phyloP scores from a whole-genome alignment of 2,888 invertebrate species.

The Tanytarsus gracilentus region DNA sequence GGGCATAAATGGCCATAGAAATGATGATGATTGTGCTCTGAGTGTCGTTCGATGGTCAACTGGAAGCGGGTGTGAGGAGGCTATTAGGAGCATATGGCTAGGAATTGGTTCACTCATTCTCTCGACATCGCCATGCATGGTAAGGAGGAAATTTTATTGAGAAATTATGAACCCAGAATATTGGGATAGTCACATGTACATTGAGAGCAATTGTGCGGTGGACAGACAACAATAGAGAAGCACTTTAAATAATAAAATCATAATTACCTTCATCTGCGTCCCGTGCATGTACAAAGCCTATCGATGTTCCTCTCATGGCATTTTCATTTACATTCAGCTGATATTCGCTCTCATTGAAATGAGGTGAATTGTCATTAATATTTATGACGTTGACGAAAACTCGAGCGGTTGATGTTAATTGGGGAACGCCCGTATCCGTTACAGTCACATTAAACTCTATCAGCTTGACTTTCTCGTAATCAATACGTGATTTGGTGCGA shows the following conservation, averaged over 20 bases:
- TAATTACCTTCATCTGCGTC: constrained; percentile 66
- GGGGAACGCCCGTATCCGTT: constrained; percentile 79
- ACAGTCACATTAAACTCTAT: constrained; percentile 73
- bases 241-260: constrained; percentile 19
- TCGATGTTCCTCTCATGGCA: constrained; percentile 59
- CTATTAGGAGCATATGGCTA: constrained; percentile 19
- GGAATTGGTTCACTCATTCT: too few species aligned
- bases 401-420: constrained; percentile 65
- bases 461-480: constrained; percentile 69
- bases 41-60: too few species aligned
- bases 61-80: too few species aligned
- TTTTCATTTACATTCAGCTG: constrained; percentile 68
- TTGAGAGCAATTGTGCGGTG: not conserved
- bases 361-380: constrained; percentile 80
- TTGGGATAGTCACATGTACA: not conserved
- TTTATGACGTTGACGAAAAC: constrained; percentile 71
- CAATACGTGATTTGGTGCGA: constrained; percentile 65
- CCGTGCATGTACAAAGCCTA: constrained; percentile 62
- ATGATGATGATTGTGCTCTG: too few species aligned
- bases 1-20: too few species aligned
- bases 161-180: not conserved
- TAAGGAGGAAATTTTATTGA: not conserved
- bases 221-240: too few species aligned
- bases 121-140: too few species aligned
- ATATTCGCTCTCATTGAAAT: constrained; percentile 60